phyloP scores from a whole-genome alignment of 1,140 invertebrate genomes.

The Sycophila sp. region DNA sequence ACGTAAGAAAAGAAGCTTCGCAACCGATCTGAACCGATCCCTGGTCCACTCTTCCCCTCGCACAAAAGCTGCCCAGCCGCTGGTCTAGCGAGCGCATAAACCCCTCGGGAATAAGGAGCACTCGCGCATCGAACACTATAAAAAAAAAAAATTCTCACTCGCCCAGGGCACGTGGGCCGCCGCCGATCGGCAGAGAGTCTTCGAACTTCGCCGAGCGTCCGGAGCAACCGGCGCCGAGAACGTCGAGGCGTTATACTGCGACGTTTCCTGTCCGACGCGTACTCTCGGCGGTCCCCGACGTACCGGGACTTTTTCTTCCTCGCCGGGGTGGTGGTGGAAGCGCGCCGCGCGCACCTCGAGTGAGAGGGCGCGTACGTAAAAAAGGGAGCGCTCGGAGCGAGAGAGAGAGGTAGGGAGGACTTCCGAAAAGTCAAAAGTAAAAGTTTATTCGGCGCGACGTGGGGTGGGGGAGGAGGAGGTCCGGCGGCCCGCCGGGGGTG shows the following conservation, averaged over 20 bases:
- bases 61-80: no score
- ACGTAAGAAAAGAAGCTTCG: neutral
- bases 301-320: constrained; percentile 7
- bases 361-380: neutral
- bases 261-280: constrained; percentile 15
- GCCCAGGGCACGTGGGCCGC: no score
- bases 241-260: constrained; percentile 19
- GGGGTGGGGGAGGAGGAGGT: neutral
- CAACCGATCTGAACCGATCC: no score
- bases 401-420: neutral
- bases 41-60: no score
- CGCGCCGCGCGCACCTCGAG: neutral
- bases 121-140: no score
- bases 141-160: no score
- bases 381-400: neutral
- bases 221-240: constrained; percentile 6
- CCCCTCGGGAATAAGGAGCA: no score
- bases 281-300: no score
- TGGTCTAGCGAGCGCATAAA: no score
- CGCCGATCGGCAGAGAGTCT: no score
- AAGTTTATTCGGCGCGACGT: constrained; percentile 2
- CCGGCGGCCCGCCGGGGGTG: neutral
- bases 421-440: constrained; percentile 33
- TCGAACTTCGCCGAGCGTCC: neutral
- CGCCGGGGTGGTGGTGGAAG: constrained; percentile 14